Evolutionary conservation across 2,888 invertebrate species (phyloP), one percentile per base, ranked within the genome.

Genomic region (Drosophila neoperkinsi): DNA sequence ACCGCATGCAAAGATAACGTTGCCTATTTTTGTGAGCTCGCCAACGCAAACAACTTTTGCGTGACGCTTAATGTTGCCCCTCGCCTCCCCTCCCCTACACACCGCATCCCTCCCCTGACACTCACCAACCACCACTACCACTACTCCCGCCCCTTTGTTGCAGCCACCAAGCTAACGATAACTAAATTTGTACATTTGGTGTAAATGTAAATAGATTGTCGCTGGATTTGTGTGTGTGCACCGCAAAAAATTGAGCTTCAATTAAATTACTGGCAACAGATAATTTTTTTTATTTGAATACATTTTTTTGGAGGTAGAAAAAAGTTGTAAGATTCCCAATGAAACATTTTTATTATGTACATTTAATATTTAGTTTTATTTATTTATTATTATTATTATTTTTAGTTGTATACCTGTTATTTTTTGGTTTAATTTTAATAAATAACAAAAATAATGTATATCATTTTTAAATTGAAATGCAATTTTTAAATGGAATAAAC

Each of bases 141-240:
- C 31, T 36, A n/a, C 25, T 4, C 25, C 25, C 62, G n/a, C 30
- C 36, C 11, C 49, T 61, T 36, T 34, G 41, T 34, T 46, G 36
- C 31, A 43, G 52, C 56, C 60, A 43, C 33, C 73, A 81, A 77
- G 63, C 68, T 71, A 73, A 77, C 90, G 82, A 90, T 88, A 79
- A 83, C 79, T 80, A 90, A 90, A 90, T 84, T 90, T 88, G 83
- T 88, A 90, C 86, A 91, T 91, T 91, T 90, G 88, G 89, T 89
- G 89, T 84, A 87, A 88, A 88, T 91, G 90, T 90, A 92, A 91
- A 91, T 92, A 91, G 91, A 92, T 92, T 92, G 91, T 81, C 75
- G 77, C 70, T 75, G 76, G 81, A 77, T 77, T 74, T 92, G 88
- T 90, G 84, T 88, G 36, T 84, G 82, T 86, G 80, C 82, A 82